Percentiles rank a stretch among this genome's conserved stretches.
Conservation (phyloP, 2,888 invertebrate species). For the Perithous albicinctus region DNA sequence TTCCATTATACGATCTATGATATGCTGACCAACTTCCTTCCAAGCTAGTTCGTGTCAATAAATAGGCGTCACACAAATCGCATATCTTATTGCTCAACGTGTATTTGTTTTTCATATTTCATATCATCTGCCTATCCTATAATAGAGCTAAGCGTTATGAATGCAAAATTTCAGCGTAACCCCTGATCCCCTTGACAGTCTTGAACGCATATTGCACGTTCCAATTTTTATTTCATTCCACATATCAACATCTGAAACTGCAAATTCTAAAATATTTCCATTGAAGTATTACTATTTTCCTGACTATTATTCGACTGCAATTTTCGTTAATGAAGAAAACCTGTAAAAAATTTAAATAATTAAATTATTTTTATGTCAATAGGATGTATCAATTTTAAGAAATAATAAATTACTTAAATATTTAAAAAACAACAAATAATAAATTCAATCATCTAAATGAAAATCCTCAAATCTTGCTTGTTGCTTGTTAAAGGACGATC, state of each 20-base stretch:
- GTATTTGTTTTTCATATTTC: slow-evolving; percentile 72
- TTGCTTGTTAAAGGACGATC: too few relatives aligned
- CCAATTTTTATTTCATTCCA: background rate
- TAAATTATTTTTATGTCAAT: too few relatives aligned
- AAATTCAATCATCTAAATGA: too few relatives aligned
- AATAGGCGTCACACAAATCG: slow-evolving; percentile 58
- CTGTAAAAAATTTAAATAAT: too few relatives aligned
- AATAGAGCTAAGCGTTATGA: background rate
- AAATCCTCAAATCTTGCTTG: too few relatives aligned
- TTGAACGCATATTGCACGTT: background rate
- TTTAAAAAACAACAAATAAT: too few relatives aligned
- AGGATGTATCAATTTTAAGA: too few relatives aligned
- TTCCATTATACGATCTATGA: slow-evolving; percentile 74
- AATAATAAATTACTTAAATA: too few relatives aligned
- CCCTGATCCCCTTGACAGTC: background rate
- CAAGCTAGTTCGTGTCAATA: slow-evolving; percentile 60
- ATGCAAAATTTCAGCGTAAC: background rate
- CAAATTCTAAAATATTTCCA: background rate
- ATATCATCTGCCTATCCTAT: background rate
- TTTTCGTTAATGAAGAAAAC: too few relatives aligned
- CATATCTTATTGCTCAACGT: slow-evolving; percentile 29
- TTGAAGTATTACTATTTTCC: background rate
- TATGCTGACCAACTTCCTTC: slow-evolving; percentile 79
- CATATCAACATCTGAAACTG: background rate
- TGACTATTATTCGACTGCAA: background rate